phyloP scores from a whole-genome alignment of 2,797 vertebrate genomes.

The Delichon dasypus region DNA sequence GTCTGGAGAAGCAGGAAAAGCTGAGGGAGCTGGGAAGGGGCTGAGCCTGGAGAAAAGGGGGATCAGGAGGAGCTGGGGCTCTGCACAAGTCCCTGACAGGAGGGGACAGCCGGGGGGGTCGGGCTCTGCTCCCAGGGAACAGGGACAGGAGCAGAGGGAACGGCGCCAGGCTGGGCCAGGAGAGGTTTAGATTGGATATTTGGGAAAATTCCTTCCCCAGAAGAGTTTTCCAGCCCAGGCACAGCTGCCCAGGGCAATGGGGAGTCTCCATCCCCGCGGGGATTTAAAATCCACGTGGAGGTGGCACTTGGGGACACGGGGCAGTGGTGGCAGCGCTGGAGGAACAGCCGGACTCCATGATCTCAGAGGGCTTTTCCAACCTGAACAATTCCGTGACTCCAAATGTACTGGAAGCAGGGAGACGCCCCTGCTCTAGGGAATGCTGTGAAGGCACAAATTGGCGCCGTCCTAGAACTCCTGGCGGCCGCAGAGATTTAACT shows the following conservation, averaged over 20 bases:
- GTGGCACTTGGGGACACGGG: neutral
- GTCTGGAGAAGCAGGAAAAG: neutral
- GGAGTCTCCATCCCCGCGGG: neutral
- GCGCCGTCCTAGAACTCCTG: neutral
- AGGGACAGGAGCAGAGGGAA: neutral
- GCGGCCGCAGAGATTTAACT: neutral
- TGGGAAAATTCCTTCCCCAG: fast-evolving
- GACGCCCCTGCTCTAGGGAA: neutral
- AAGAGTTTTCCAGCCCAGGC: neutral
- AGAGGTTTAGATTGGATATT: fast-evolving
- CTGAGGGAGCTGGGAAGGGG: no score
- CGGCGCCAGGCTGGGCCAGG: neutral
- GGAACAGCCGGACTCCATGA: fast-evolving
- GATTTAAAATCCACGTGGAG: neutral
- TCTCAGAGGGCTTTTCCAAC: neutral
- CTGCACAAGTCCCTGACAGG: neutral
- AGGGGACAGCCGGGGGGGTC: neutral
- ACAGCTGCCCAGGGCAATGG: fast-evolving
- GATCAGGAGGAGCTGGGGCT: neutral
- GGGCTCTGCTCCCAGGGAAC: neutral
- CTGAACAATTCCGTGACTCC: neutral
- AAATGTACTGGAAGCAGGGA: neutral
- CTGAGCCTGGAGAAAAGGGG: no score
- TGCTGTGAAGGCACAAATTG: neutral
- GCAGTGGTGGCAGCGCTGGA: neutral